Evolutionary conservation across 2,797 vertebrate species (phyloP).

Genomic region (Corythornis leucogaster): DNA sequence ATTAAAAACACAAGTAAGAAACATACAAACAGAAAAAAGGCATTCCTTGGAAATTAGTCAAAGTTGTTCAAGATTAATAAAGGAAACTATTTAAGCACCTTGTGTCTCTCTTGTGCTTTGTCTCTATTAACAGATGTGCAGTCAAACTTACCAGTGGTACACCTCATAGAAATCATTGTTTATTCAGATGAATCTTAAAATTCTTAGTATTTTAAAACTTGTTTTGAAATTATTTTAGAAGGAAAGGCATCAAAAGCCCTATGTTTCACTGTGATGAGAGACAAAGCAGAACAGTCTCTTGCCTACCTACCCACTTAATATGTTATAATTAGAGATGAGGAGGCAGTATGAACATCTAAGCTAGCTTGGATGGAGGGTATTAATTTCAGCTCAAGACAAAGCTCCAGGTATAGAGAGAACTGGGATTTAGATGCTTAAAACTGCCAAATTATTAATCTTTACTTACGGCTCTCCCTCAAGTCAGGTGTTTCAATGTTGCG

Average conservation of each 20-base stretch:
- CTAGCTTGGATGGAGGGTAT: background rate
- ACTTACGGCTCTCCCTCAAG: background rate
- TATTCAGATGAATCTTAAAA: background rate
- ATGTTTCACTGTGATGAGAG: background rate
- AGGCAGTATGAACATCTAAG: slow-evolving; percentile 15
- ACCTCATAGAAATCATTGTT: background rate
- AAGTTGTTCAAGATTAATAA: background rate
- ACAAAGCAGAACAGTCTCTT: background rate
- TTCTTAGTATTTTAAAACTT: background rate
- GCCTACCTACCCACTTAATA: slow-evolving; percentile 28
- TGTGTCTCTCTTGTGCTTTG: background rate
- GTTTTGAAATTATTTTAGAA: background rate
- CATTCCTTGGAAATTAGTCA: background rate
- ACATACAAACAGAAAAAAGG: background rate
- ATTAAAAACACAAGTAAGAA: background rate
- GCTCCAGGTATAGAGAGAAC: background rate
- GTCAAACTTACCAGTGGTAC: background rate
- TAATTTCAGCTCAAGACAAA: background rate
- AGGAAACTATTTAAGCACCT: background rate
- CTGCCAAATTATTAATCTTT: background rate
- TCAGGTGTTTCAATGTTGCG: background rate
- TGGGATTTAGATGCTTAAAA: background rate
- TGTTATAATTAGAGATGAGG: slow-evolving; percentile 29
- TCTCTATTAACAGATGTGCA: background rate
- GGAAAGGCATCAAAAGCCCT: background rate